phyloP scores from a whole-genome alignment of 2,113 vertebrate species.

The Dasypus novemcinctus region DNA sequence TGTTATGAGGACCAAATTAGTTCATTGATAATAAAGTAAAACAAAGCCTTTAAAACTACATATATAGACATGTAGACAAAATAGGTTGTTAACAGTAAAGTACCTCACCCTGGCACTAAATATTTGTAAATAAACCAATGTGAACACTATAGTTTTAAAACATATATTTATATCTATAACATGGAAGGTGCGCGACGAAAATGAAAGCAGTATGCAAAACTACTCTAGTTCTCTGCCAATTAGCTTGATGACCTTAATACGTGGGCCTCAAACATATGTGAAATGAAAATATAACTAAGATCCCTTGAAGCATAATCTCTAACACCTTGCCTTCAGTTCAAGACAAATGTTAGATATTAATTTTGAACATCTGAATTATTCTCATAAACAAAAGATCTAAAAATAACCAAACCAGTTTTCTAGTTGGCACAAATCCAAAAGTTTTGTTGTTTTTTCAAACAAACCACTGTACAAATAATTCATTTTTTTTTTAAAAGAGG shows the following conservation, averaged over 20 bases:
- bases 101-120: slow-evolving; percentile 4
- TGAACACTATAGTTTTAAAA: slow-evolving; percentile 36
- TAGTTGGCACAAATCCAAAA: neutral
- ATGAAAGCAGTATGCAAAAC: neutral
- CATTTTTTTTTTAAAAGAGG: neutral
- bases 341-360: slow-evolving; percentile 32
- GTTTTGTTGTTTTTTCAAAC: neutral
- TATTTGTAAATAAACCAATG: slow-evolving; percentile 51
- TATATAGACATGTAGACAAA: neutral
- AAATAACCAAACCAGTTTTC: slow-evolving; percentile 44
- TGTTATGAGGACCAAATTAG: slow-evolving; percentile 10
- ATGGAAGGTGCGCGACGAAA: slow-evolving; percentile 28
- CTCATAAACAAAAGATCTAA: slow-evolving; percentile 30
- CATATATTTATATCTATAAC: neutral
- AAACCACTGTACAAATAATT: slow-evolving; percentile 41
- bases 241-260: neutral
- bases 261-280: neutral
- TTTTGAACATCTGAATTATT: slow-evolving; percentile 9
- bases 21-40: slow-evolving; percentile 9
- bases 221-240: slow-evolving; percentile 7
- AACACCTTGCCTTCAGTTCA: neutral
- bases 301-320: neutral
- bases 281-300: slow-evolving; percentile 4
- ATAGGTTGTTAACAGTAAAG: neutral
- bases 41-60: slow-evolving; percentile 7